Percentiles rank a stretch among this genome's conserved stretches.
These are phyloP conservation scores for Chloroceryle inda DNA, from an alignment of 2,797 vertebrate species.

Conservation along the genomic window DNA sequence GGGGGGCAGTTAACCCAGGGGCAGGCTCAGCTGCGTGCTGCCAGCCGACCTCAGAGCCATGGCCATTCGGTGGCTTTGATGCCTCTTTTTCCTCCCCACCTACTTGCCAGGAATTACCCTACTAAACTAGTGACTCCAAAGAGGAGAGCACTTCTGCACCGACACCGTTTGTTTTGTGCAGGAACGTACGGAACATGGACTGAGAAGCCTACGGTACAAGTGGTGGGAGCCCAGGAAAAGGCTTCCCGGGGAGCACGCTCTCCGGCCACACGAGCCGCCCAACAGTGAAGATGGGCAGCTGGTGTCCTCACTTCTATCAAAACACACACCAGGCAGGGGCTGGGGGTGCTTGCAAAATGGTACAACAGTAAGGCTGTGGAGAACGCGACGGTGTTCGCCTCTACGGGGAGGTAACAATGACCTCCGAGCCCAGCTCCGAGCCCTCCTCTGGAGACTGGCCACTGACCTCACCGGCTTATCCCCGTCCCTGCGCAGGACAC, in stretches of 20 bases:
- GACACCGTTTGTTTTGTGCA: background rate
- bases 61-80: slow-evolving; percentile 3
- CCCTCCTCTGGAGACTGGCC: background rate
- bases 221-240: slow-evolving; percentile 12
- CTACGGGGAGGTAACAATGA: background rate
- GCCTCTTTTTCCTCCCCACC: background rate
- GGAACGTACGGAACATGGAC: fast-evolving
- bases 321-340: background rate
- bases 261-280: background rate
- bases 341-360: background rate
- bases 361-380: background rate
- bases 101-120: background rate
- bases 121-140: background rate
- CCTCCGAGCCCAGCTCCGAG: background rate
- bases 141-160: background rate
- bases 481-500: background rate
- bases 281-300: background rate
- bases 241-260: background rate
- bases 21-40: background rate
- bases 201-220: slow-evolving; percentile 3
- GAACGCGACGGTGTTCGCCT: background rate
- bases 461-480: background rate
- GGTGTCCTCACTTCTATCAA: background rate
- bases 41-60: slow-evolving; percentile 23
- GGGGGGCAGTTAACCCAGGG: background rate